Percentiles rank a stretch among this genome's conserved stretches.
These are phyloP conservation scores for Chironomus tentans DNA, from an alignment of 2,888 invertebrate species.

Conservation along the genomic window DNA sequence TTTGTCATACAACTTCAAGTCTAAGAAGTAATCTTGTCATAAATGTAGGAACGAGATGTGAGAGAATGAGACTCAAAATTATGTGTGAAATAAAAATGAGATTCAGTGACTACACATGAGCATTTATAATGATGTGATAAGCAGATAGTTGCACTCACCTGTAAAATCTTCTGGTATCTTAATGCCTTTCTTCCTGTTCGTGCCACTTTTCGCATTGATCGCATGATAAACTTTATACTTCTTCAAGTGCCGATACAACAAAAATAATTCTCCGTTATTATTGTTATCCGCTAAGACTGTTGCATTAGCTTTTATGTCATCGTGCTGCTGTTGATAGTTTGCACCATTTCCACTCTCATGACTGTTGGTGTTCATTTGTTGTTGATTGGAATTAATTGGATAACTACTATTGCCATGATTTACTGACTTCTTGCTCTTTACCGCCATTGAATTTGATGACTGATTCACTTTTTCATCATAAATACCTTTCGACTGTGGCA, in stretches of 20 bases:
- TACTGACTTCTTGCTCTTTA: constrained; percentile 4
- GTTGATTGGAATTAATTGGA: background rate
- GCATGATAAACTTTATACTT: constrained; percentile 41
- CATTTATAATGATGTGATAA: no score
- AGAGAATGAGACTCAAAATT: no score
- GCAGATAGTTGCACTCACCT: constrained; percentile 34
- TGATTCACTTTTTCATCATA: constrained; percentile 9
- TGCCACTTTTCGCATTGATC: constrained; percentile 38
- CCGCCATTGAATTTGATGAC: constrained; percentile 1
- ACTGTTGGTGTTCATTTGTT: background rate
- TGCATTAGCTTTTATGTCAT: background rate
- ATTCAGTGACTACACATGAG: no score
- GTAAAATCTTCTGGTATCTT: constrained; percentile 43
- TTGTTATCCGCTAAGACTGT: background rate
- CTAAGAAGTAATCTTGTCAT: no score
- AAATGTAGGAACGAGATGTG: no score
- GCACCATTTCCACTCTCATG: background rate
- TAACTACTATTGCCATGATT: background rate
- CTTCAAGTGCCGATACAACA: constrained; percentile 39
- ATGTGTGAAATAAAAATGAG: no score
- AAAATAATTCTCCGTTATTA: constrained; percentile 37
- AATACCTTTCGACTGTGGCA: background rate
- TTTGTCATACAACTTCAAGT: no score
- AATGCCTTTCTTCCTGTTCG: constrained; percentile 40
- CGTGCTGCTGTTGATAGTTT: background rate